Base-by-base conservation (phyloP, 2,888 invertebrate species). In the Psylliodes chrysocephalus region DNA sequence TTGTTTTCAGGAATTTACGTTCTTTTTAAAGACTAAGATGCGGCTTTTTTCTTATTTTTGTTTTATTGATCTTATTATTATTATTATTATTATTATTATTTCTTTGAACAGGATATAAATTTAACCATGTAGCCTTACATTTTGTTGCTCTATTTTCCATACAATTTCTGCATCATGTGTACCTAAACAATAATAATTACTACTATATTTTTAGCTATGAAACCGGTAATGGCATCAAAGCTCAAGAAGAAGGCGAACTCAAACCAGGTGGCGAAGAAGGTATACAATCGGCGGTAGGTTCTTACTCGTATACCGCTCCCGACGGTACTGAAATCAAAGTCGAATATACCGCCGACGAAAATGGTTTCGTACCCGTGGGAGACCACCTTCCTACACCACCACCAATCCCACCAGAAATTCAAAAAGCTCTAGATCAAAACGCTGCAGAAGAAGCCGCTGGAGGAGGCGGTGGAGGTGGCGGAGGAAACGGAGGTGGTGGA, bases 291-390 rank as follows among this genome's bases (percentile, higher is more conserved):
- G 84, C 85, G 0, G 83, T 85, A 77, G 90, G 90, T 14, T 86
- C 87, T 1, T 89, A 84, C 73, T 86, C 88, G 0, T 90, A 90
- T 77, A 87, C 88, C 0, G 86, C 87, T 22, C 89, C 89, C 0
- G 90, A 90, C 74, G 90, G 90, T 1, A 85, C 87, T 68, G 81
- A 85, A 14, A 82, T 86, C 10, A 64, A 67, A 40, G 79, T 89
- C 12, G 84, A 85, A n/a, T 89, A 89, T 74, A 84, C 86, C 0
- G 89, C 89, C 40, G 89, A 89, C 75, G 89, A 89, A 75, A 89
- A 88, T 66, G 90, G 90, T 54, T 90, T 89, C 80, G 86, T 86
- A 63, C 86, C 89, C 1, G 53, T 53, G 52, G 74, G 86, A 38
- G 83, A 82, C 17, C 86, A 89, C 70, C 76, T 89, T 47, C 89